A percentile compares a stretch with the other conserved stretches of the same genome.
These are phyloP conservation scores for Megathymus violae DNA, from an alignment of 1,140 invertebrate species.

Conservation along the genomic window DNA sequence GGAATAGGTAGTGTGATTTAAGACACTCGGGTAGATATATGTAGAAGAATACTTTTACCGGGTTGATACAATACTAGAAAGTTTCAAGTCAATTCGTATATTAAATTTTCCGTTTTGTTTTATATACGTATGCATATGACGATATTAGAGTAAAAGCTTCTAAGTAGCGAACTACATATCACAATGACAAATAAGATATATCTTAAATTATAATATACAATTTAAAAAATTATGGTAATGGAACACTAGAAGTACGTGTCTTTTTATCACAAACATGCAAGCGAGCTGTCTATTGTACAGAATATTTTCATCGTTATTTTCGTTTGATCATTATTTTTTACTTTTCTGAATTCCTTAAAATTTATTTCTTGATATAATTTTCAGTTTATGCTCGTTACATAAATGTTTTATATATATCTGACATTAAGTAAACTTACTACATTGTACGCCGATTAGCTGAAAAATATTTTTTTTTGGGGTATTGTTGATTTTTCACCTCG, in stretches of 20 bases:
- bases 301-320: conserved; percentile 31
- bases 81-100: conserved; percentile 52
- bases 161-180: conserved; percentile 69
- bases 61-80: conserved; percentile 5
- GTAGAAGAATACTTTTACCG: conserved; percentile 30
- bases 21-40: too few species aligned
- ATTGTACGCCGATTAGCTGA: conserved; percentile 18
- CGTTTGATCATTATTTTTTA: conserved; percentile 36
- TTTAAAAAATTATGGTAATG: conserved; percentile 1
- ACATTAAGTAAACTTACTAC: conserved; percentile 41
- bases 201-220: conserved; percentile 32
- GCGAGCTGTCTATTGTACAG: conserved; percentile 4
- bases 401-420: conserved; percentile 35
- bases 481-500: too few species aligned
- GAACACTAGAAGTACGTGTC: conserved; percentile 35
- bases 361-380: conserved; percentile 33
- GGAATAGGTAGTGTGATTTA: too few species aligned
- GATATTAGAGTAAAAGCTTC: conserved; percentile 38
- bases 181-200: conserved; percentile 71
- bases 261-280: conserved; percentile 25
- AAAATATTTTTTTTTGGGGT: conserved; percentile 22
- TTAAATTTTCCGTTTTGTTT: conserved; percentile 32
- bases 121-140: conserved; percentile 32
- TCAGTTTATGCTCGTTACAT: conserved; percentile 33
- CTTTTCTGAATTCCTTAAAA: conserved; percentile 21